phyloP scores from a whole-genome alignment of 2,888 invertebrate genomes.

The Operophtera brumata region DNA sequence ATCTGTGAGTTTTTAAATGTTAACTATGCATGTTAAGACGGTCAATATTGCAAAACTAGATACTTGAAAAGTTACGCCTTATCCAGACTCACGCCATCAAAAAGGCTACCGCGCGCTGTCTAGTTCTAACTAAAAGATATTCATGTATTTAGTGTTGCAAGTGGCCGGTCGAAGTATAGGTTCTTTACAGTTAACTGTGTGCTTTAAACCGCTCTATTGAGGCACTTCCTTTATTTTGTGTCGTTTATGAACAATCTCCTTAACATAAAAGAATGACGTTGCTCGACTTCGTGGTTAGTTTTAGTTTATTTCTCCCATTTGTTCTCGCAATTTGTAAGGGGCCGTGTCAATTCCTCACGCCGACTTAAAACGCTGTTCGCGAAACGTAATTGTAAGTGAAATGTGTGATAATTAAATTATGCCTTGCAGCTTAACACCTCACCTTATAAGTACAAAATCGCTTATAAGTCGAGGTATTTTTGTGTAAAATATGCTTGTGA shows the following conservation, averaged over 20 bases:
- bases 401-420: constrained; percentile 36
- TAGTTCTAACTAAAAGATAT: neutral
- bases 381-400: constrained; percentile 48
- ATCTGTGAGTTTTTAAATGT: constrained; percentile 22
- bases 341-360: constrained; percentile 69
- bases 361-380: constrained; percentile 44
- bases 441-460: constrained; percentile 34
- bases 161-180: constrained; percentile 17
- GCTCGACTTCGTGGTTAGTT: constrained; percentile 66
- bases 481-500: constrained; percentile 48
- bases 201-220: constrained; percentile 43
- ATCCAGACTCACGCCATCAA: neutral
- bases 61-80: neutral
- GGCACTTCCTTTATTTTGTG: constrained; percentile 51
- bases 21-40: constrained; percentile 13
- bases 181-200: constrained; percentile 30
- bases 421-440: constrained; percentile 38
- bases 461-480: constrained; percentile 32
- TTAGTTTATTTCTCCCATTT: constrained; percentile 53
- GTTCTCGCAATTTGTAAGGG: constrained; percentile 52
- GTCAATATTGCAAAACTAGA: constrained; percentile 20
- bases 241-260: constrained; percentile 47
- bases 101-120: neutral
- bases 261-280: constrained; percentile 52
- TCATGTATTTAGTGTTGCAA: constrained; percentile 17